phyloP scores from a whole-genome alignment of 2,113 vertebrate genomes.

The Amphiprion ocellaris region DNA sequence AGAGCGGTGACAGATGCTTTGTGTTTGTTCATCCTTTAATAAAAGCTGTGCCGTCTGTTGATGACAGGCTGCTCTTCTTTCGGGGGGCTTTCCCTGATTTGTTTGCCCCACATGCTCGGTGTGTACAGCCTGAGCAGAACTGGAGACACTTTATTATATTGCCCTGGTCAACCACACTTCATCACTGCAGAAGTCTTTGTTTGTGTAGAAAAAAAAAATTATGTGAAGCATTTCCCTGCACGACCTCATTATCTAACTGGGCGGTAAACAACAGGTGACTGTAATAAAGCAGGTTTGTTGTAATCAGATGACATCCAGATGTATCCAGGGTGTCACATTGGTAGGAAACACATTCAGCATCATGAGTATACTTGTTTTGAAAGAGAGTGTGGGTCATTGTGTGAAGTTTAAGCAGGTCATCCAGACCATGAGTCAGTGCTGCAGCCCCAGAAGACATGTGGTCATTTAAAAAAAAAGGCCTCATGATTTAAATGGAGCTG shows the following conservation, averaged over 20 bases:
- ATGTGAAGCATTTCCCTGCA: conserved; percentile 7
- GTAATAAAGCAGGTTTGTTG: conserved; percentile 30
- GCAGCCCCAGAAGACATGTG: conserved; percentile 21
- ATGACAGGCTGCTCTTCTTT: conserved; percentile 42
- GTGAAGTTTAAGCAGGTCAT: conserved; percentile 11
- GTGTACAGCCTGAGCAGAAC: not conserved
- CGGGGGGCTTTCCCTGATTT: conserved; percentile 19
- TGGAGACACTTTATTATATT: not conserved
- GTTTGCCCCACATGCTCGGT: conserved; percentile 25
- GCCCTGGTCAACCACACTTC: not conserved
- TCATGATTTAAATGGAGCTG: conserved; percentile 17
- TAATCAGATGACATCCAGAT: conserved; percentile 34
- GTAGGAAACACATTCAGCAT: conserved; percentile 11
- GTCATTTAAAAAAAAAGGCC: conserved; percentile 13
- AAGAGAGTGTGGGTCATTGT: conserved; percentile 22
- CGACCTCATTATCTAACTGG: not conserved
- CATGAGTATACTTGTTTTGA: conserved; percentile 14
- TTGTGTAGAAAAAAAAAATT: not conserved
- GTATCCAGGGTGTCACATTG: not conserved
- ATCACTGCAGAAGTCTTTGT: not conserved
- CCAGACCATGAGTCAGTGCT: conserved; percentile 23
- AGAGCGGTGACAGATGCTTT: conserved; percentile 58
- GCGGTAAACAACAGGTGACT: conserved; percentile 35
- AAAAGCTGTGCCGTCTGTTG: conserved; percentile 30
- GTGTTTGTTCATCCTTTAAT: conserved; percentile 61